phyloP scores from a whole-genome alignment of 2,888 invertebrate species.

The Troilus luridus region DNA sequence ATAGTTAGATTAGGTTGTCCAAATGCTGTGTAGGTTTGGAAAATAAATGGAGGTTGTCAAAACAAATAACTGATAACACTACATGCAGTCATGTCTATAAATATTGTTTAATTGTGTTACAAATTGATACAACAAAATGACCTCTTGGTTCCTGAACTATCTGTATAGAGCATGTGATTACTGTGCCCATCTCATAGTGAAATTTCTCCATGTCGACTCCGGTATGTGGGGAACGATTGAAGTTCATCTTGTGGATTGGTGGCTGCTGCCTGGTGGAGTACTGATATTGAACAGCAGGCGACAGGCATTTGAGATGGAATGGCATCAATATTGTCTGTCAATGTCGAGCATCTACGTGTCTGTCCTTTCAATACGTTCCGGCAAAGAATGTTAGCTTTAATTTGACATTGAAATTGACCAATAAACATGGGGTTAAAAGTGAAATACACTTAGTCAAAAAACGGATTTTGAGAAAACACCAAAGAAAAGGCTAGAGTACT shows the following conservation, averaged over 20 bases:
- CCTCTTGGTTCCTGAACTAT: not conserved
- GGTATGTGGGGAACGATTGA: not conserved
- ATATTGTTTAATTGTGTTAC: not conserved
- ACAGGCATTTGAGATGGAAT: not conserved
- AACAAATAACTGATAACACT: not conserved
- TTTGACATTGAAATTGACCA: not conserved
- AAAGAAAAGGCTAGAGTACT: too few species aligned
- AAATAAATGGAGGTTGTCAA: too few species aligned
- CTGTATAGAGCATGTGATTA: not conserved
- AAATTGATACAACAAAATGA: not conserved
- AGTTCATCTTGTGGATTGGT: not conserved
- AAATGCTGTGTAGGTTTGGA: too few species aligned
- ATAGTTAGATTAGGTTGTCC: too few species aligned
- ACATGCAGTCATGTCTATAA: not conserved
- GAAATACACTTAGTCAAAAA: too few species aligned
- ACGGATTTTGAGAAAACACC: too few species aligned
- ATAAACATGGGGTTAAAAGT: too few species aligned
- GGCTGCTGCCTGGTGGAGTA: not conserved
- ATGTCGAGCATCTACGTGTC: not conserved
- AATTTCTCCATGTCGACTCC: not conserved
- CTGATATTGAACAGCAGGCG: not conserved
- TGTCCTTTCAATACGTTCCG: not conserved
- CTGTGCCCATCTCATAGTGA: not conserved
- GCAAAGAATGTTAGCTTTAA: too few species aligned
- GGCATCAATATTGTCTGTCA: not conserved